Evolutionary conservation across 2,888 invertebrate genomes (phyloP).

Genomic region (Cryptops parisi): DNA sequence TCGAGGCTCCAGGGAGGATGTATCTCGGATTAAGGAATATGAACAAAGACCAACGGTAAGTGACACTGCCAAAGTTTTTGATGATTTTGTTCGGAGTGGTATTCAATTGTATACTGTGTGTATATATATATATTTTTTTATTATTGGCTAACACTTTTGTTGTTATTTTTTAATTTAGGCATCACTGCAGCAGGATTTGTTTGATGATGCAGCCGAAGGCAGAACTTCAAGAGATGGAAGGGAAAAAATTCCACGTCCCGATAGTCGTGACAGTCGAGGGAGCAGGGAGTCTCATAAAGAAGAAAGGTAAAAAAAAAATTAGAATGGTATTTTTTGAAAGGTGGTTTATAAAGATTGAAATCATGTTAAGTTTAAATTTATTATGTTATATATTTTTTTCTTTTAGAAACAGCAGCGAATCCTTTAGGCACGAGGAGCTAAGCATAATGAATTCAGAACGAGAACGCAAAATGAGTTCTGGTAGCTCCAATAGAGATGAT

Average conservation of each 20-base stretch:
- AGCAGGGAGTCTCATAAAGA: slow-evolving; percentile 35
- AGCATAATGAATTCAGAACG: slow-evolving; percentile 11
- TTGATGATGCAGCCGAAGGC: slow-evolving; percentile 25
- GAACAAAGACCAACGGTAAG: slow-evolving; percentile 18
- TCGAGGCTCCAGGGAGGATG: slow-evolving; percentile 13
- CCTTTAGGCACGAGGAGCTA: slow-evolving; percentile 12
- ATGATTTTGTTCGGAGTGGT: background rate
- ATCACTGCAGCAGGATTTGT: slow-evolving; percentile 27
- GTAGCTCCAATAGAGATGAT: slow-evolving; percentile 14
- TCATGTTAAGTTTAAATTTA: background rate
- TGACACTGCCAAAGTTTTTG: background rate
- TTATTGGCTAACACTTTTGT: background rate
- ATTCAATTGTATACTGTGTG: background rate
- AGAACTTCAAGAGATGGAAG: slow-evolving; percentile 9
- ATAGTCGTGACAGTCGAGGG: slow-evolving; percentile 37
- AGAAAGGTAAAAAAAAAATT: slow-evolving; percentile 3
- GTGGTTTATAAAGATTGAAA: background rate
- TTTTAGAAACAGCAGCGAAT: background rate
- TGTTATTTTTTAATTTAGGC: slow-evolving; percentile 19
- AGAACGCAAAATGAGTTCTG: slow-evolving; percentile 15
- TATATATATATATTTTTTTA: background rate
- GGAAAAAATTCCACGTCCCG: slow-evolving; percentile 42
- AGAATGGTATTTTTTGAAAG: background rate
- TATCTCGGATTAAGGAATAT: slow-evolving; percentile 19
- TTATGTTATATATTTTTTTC: background rate